phyloP scores from a whole-genome alignment of 2,888 invertebrate genomes.

The Lasioglossum oenotherae region DNA sequence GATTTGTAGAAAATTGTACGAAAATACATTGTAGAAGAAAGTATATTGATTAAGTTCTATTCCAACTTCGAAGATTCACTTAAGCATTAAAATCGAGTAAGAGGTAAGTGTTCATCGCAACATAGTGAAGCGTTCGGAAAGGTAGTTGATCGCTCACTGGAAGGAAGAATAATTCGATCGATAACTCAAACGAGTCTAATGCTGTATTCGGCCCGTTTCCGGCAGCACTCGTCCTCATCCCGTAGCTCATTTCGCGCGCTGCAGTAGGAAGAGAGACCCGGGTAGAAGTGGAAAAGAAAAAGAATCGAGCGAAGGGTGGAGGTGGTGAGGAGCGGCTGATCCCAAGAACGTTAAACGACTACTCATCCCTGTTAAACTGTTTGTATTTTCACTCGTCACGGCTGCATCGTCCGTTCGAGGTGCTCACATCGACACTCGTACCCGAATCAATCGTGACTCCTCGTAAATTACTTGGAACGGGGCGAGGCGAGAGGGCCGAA shows the following conservation, averaged over 20 bases:
- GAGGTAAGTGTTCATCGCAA: background rate
- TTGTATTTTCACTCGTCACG: constrained; percentile 83
- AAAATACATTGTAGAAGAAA: no score
- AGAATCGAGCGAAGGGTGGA: constrained; percentile 40
- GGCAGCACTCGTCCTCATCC: constrained; percentile 6
- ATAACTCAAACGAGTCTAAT: background rate
- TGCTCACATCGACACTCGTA: constrained; percentile 78
- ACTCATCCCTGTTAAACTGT: constrained; percentile 83
- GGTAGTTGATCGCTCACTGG: background rate
- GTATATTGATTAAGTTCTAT: no score
- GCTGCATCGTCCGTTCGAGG: constrained; percentile 75
- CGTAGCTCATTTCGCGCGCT: constrained; percentile 3
- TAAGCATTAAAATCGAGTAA: no score
- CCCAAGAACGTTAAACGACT: constrained; percentile 78
- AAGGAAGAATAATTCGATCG: constrained; percentile 5
- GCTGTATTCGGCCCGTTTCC: constrained; percentile 8
- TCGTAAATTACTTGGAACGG: constrained; percentile 67
- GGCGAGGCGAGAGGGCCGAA: constrained; percentile 3
- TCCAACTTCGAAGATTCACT: no score
- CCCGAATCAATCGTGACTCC: constrained; percentile 76
- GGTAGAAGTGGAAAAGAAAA: constrained; percentile 25
- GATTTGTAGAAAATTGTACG: no score
- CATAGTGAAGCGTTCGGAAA: background rate
- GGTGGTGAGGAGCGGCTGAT: constrained; percentile 62
- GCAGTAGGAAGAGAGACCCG: constrained; percentile 34